Evolutionary conservation across 2,113 vertebrate species (phyloP).

Genomic region (Synchiropus splendidus): DNA sequence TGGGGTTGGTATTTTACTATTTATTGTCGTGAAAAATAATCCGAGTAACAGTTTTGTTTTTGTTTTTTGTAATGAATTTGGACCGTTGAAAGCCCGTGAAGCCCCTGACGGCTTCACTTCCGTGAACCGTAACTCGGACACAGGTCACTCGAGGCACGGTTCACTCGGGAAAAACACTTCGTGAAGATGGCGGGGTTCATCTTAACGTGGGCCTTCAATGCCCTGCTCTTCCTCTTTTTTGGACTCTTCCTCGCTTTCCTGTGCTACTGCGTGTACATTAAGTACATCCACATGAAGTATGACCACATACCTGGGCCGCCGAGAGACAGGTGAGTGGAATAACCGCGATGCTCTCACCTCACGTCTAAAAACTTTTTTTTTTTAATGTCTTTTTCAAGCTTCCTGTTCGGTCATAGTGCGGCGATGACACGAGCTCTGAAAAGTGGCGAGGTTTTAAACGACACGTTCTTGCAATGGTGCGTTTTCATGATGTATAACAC

Average conservation of each 20-base stretch:
- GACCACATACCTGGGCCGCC: conserved; percentile 11
- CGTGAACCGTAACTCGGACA: too few relatives aligned
- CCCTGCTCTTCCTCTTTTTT: not conserved
- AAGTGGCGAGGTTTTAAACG: not conserved
- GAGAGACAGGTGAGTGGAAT: conserved; percentile 1
- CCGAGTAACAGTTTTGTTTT: too few relatives aligned
- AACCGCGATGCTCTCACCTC: not conserved
- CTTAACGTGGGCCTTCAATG: not conserved
- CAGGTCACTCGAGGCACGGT: too few relatives aligned
- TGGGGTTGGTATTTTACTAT: too few relatives aligned
- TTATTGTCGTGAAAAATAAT: too few relatives aligned
- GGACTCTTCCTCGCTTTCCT: not conserved
- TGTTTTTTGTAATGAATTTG: too few relatives aligned
- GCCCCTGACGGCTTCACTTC: too few relatives aligned
- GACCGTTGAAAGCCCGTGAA: too few relatives aligned
- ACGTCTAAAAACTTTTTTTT: not conserved
- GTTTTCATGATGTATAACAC: not conserved
- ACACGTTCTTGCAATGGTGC: conserved; percentile 51
- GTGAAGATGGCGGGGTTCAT: not conserved
- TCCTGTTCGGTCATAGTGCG: conserved; percentile 39
- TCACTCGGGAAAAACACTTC: not conserved
- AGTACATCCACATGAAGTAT: conserved; percentile 2
- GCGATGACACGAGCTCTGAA: not conserved
- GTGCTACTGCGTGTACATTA: conserved; percentile 1
- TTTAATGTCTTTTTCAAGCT: conserved; percentile 24